Percentiles rank a stretch among this genome's conserved stretches.
Evolutionary conservation across 1,140 invertebrate species (phyloP).

Genomic region (Cherax quadricarinatus): DNA sequence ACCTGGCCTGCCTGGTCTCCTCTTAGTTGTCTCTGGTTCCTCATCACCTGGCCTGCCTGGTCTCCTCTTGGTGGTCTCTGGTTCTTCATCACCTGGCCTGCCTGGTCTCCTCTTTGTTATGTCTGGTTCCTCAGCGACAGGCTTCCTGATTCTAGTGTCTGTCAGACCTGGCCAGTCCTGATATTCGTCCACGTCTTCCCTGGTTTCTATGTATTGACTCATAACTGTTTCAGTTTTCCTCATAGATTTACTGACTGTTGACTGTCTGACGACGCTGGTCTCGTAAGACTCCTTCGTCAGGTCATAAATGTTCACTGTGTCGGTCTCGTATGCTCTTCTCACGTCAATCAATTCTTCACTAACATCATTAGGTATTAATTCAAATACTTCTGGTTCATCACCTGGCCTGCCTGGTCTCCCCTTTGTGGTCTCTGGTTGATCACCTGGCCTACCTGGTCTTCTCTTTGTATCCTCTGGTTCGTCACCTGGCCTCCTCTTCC

Average conservation of each 20-base stretch:
- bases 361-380: too few relatives aligned
- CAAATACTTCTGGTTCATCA: neutral
- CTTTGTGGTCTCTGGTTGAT: neutral
- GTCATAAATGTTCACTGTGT: too few relatives aligned
- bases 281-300: too few relatives aligned
- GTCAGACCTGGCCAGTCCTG: too few relatives aligned
- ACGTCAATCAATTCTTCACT: too few relatives aligned
- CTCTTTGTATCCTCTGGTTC: neutral
- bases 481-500: constrained; percentile 19
- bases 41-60: constrained; percentile 15
- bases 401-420: constrained; percentile 5
- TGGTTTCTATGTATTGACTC: too few relatives aligned
- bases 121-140: neutral
- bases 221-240: too few relatives aligned
- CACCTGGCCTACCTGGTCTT: constrained; percentile 9
- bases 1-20: constrained; percentile 12
- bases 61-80: constrained; percentile 30
- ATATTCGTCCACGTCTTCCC: too few relatives aligned
- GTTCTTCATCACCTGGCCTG: constrained; percentile 32
- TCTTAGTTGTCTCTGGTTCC: constrained; percentile 23
- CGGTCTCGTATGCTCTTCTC: too few relatives aligned
- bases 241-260: too few relatives aligned
- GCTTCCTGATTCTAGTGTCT: too few relatives aligned
- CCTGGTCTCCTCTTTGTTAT: neutral
- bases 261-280: too few relatives aligned